Percentiles rank a stretch among this genome's conserved stretches.
These are phyloP conservation scores for Merodon equestris DNA, from an alignment of 2,888 invertebrate genomes.

Conservation along the genomic window DNA sequence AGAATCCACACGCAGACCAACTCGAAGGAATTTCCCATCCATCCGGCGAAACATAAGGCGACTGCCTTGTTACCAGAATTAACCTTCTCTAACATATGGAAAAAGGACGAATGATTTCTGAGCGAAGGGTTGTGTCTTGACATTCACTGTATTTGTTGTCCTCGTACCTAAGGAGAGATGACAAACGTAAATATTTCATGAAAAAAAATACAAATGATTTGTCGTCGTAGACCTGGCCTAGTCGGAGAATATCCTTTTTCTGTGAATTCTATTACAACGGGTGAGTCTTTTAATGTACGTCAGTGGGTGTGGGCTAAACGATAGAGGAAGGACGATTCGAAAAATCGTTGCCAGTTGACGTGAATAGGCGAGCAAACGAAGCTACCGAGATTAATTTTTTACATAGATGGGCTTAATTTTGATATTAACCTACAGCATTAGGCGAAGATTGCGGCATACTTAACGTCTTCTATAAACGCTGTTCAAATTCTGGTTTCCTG, in stretches of 20 bases:
- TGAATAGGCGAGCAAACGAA: too few relatives aligned
- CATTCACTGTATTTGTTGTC: constrained; percentile 19
- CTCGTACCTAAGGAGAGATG: constrained; percentile 9
- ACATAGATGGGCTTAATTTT: too few relatives aligned
- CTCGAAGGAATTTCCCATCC: constrained; percentile 45
- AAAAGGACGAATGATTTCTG: constrained; percentile 15
- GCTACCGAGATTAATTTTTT: too few relatives aligned
- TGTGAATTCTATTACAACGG: not conserved
- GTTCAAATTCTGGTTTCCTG: too few relatives aligned
- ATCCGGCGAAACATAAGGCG: constrained; percentile 59
- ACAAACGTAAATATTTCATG: constrained; percentile 19
- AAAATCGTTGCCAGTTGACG: too few relatives aligned
- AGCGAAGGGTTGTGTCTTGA: too few relatives aligned
- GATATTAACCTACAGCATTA: too few relatives aligned
- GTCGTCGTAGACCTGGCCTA: not conserved
- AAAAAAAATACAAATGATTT: not conserved
- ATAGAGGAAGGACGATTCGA: too few relatives aligned
- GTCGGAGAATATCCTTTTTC: constrained; percentile 17
- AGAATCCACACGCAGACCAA: constrained; percentile 26
- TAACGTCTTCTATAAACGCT: too few relatives aligned
- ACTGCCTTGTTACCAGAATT: constrained; percentile 59
- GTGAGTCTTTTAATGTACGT: constrained; percentile 6
- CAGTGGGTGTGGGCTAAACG: not conserved
- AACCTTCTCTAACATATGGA: not conserved
- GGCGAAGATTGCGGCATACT: too few relatives aligned